Evolutionary conservation across 1,140 invertebrate species (phyloP), one percentile per base, ranked within the genome.

Genomic region (Plodia interpunctella): DNA sequence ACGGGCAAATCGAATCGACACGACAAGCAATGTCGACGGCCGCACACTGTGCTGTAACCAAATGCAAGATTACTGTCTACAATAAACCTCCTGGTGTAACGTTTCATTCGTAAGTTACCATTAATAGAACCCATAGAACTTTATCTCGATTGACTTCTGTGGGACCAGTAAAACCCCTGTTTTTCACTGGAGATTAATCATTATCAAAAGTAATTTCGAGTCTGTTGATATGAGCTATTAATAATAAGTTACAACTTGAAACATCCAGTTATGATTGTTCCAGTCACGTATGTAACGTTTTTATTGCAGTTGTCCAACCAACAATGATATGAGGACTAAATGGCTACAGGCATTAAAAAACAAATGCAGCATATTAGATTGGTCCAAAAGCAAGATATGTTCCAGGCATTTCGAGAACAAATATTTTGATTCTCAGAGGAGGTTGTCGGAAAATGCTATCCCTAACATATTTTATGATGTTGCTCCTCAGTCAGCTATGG

Each of bases 391-490:
- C 44, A 77, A 64, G 59, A 85, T 88, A 49, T 88, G 85, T 59
- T 88, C 85, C 0, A 83, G 72, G 53, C 85, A 88, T 72, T 88
- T 88, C 72, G 82, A 88, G 58, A 59, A 68, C 10, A 83, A 80
- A 67, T 78, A 70, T 70, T 81, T 86, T 68, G 77, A 88, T 72
- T 55, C 67, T 38, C 70, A 78, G 56, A 72, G 73, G 57, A 83
- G 64, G 65, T 66, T 88, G 1, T 80, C 65, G 49, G 71, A 75
- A 2, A 75, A 75, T 72, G 83, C 85, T 20, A 44, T 88, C 49
- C 85, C 85, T 5, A 83, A 80, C 21, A 53, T 53, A 21, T 53
- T 53, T 53, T 6, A 38, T 38, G 35, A 9, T 11, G 11, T 15
- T 6, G 10, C 2, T 3, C 13, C 38, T 44, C 0, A 44, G 6